Evolutionary conservation across 1,140 invertebrate species (phyloP), one percentile per base, ranked within the genome.

Genomic region (Thaumetopoea pityocampa): DNA sequence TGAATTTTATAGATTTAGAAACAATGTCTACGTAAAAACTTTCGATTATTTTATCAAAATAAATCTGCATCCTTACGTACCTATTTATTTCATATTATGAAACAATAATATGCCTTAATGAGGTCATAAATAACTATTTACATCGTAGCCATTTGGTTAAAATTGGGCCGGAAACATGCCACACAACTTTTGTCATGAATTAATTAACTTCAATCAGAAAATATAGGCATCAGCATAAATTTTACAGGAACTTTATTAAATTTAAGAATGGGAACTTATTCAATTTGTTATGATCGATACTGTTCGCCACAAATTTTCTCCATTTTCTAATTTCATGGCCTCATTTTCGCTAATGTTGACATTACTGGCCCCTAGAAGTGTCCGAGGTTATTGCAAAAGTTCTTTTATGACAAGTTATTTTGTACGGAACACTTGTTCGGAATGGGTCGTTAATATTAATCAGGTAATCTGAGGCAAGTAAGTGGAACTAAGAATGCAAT

Each of bases 191-290:
- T 35, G 41, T 52, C 53, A 67, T 67, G 53, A 68, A 59, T 67
- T 62, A 71, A 71, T 71, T 67, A 64, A 67, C 19, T 36, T 57
- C 32, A 35, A 27, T 16, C 41, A 36, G 22, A 26, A 48, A 45
- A 46, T 42, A 35, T 54, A 51, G 44, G 56, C 50, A 57, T 41
- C 45, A 44, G 45, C 54, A 56, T 56, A 42, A 62, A 64, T 63
- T 65, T 60, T 28, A 45, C 28, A 43, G 35, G 32, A 42, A 63
- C 43, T 62, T 77, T 71, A 73, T 73, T 73, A 69, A 73, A 68
- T 60, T 67, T 67, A 36, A 50, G 10, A n/a, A 9, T 15, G 19
- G 32, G 51, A 70, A 60, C 47, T 71, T 60, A 51, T 46, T 35
- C 60, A 62, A 52, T 67, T 66, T 51, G 60, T 55, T 62, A 59